Conservation (phyloP, 2,797 vertebrate genomes). For the Lateolabrax maculatus region DNA sequence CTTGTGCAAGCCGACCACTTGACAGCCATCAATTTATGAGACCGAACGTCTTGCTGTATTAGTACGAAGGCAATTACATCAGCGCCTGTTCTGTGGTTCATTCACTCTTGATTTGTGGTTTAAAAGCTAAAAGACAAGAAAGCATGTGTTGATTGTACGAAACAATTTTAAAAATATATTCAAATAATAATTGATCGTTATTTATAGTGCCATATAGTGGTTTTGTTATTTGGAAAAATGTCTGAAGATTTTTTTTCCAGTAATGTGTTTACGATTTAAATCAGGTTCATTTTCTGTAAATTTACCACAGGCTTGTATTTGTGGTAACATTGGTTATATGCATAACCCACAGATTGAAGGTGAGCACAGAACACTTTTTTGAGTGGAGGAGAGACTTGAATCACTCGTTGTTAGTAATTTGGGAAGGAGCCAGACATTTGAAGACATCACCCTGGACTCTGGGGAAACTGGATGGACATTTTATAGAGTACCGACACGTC, state of each 20-base stretch:
- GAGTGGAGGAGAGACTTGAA: too few relatives aligned
- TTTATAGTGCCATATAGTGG: background rate
- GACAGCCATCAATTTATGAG: conserved; percentile 29
- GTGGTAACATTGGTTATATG: too few relatives aligned
- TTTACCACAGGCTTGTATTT: background rate
- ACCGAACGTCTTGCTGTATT: conserved; percentile 9
- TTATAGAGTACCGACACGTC: too few relatives aligned
- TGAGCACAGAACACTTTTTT: too few relatives aligned
- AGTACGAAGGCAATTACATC: conserved; percentile 31
- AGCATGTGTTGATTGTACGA: background rate
- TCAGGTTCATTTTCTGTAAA: background rate
- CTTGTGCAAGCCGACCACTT: conserved; percentile 7
- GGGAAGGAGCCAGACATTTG: too few relatives aligned
- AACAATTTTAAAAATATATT: background rate
- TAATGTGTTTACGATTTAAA: background rate
- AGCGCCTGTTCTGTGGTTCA: background rate
- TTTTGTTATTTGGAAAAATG: background rate
- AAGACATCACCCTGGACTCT: background rate
- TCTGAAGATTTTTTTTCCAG: background rate
- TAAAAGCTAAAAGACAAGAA: background rate
- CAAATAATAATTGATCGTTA: background rate
- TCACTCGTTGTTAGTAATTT: too few relatives aligned
- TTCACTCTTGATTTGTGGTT: conserved; percentile 32
- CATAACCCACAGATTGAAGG: too few relatives aligned
- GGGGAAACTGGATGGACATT: too few relatives aligned